Evolutionary conservation across 2,113 vertebrate species (phyloP).

Genomic region (Gasterosteus nipponicus): DNA sequence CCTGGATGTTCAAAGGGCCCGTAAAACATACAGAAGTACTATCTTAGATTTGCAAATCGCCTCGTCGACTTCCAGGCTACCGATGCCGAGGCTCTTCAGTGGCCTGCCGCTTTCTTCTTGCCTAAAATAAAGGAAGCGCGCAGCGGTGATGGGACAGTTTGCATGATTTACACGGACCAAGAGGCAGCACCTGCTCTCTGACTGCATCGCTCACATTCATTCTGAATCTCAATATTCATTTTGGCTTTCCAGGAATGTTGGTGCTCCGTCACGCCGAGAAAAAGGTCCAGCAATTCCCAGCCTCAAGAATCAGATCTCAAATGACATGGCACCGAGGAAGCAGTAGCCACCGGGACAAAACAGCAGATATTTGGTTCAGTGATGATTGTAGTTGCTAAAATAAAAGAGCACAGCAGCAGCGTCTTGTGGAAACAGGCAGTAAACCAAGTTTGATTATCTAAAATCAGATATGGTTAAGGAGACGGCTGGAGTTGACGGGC

Average conservation of each 20-base stretch:
- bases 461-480: conserved; percentile 26
- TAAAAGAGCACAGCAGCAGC: conserved; percentile 19
- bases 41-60: not conserved
- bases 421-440: conserved; percentile 38
- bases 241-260: conserved; percentile 74
- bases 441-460: conserved; percentile 21
- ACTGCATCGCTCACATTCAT: conserved; percentile 69
- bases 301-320: conserved; percentile 54
- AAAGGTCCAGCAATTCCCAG: conserved; percentile 63
- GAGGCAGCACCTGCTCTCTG: conserved; percentile 73
- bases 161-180: conserved; percentile 53
- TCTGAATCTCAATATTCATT: conserved; percentile 70
- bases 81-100: conserved; percentile 3
- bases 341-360: conserved; percentile 15
- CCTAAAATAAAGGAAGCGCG: conserved; percentile 46
- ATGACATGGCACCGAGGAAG: conserved; percentile 58
- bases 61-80: not conserved
- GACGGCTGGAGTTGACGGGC: conserved; percentile 1
- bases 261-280: conserved; percentile 46
- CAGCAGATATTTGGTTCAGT: conserved; percentile 49
- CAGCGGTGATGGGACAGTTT: conserved; percentile 49
- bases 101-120: conserved; percentile 13
- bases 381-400: conserved; percentile 1
- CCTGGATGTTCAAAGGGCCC: conserved; percentile 35
- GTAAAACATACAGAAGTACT: not conserved